phyloP scores from a whole-genome alignment of 2,113 vertebrate species.

The Macquaria australasica region DNA sequence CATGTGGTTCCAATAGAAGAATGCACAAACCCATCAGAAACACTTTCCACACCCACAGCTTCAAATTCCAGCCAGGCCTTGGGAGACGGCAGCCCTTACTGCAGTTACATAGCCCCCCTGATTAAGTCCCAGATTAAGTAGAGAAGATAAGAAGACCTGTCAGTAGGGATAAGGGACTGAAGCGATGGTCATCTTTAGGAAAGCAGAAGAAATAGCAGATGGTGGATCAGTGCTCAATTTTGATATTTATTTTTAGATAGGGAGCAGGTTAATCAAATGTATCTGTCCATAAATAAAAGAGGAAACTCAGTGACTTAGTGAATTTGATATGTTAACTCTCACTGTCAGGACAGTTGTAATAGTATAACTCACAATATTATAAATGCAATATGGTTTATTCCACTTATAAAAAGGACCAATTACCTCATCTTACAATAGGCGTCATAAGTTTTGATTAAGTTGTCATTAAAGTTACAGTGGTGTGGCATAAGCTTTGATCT shows the following conservation, averaged over 20 bases:
- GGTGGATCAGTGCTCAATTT: constrained; percentile 41
- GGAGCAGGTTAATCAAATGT: constrained; percentile 38
- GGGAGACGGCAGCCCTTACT: constrained; percentile 76
- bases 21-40: constrained; percentile 82
- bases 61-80: constrained; percentile 84
- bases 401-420: constrained; percentile 2
- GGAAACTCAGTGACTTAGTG: constrained; percentile 12
- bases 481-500: constrained; percentile 53
- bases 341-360: constrained; percentile 3
- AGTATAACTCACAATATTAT: background rate
- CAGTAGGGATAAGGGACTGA: constrained; percentile 69
- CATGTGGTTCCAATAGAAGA: constrained; percentile 87
- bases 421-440: background rate
- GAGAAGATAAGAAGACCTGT: constrained; percentile 81
- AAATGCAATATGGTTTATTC: constrained; percentile 14
- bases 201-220: constrained; percentile 68
- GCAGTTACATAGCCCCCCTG: constrained; percentile 76
- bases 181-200: constrained; percentile 66
- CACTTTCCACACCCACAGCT: constrained; percentile 84
- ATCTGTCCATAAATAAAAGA: constrained; percentile 38
- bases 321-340: constrained; percentile 34
- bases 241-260: constrained; percentile 54
- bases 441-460: constrained; percentile 20
- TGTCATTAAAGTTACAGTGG: constrained; percentile 18
- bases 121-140: constrained; percentile 84